These are phyloP conservation scores for Phataginus tricuspis DNA, from an alignment of 2,797 vertebrate genomes.

Conservation along the genomic window DNA sequence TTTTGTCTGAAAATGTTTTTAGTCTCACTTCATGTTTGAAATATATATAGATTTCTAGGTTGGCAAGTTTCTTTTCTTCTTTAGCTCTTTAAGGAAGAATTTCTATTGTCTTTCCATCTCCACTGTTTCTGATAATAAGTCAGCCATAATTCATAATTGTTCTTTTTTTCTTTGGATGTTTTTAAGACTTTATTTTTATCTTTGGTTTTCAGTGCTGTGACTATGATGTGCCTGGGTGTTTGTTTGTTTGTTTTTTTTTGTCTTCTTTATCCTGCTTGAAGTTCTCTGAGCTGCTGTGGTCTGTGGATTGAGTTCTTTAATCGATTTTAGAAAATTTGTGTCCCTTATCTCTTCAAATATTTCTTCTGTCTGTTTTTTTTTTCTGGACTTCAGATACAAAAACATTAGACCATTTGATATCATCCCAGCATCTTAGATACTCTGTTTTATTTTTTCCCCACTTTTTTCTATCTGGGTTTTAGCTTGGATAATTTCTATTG, in stretches of 20 bases:
- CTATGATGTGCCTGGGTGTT: neutral
- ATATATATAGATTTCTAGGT: neutral
- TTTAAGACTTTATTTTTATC: constrained; percentile 2
- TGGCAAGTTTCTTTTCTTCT: neutral
- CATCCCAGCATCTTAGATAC: neutral
- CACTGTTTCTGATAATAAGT: neutral
- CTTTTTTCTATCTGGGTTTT: neutral
- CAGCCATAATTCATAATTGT: neutral
- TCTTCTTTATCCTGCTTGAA: neutral
- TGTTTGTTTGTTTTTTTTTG: neutral
- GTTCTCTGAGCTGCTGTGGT: neutral
- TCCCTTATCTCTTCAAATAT: neutral
- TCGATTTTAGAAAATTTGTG: neutral
- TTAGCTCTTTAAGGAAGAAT: neutral
- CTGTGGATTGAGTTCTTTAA: neutral
- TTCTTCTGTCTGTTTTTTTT: neutral
- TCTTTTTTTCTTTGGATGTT: neutral
- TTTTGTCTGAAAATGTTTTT: neutral
- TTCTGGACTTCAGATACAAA: neutral
- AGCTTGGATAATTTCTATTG: neutral
- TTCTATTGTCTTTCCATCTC: neutral
- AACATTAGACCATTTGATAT: neutral
- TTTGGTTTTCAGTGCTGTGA: neutral
- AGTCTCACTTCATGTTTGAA: neutral
- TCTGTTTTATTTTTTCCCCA: neutral